Conservation (phyloP, 1,140 invertebrate species). For the Pseudomyrmex cubaensis region DNA sequence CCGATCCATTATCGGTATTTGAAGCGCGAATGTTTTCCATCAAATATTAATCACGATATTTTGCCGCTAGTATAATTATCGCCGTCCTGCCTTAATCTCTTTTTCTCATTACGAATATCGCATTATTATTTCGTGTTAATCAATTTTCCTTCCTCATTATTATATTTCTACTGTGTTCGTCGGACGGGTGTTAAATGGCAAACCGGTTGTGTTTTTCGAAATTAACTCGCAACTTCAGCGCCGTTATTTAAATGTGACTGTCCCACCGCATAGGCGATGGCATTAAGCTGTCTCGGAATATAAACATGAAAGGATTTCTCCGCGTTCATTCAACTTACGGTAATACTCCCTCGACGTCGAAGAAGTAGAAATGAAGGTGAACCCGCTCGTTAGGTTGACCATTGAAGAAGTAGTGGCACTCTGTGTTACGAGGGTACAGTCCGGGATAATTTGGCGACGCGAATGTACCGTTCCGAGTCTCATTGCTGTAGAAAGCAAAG, state of each 20-base stretch:
- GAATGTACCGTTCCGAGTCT: slow-evolving; percentile 92
- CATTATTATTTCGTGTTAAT: slow-evolving; percentile 50
- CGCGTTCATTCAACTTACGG: slow-evolving; percentile 88
- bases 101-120: slow-evolving; percentile 25
- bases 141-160: slow-evolving; percentile 52
- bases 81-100: slow-evolving; percentile 33
- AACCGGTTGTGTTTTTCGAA: not conserved
- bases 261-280: not conserved
- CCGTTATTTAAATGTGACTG: not conserved
- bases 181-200: not conserved
- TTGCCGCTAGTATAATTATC: not conserved
- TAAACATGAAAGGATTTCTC: not conserved
- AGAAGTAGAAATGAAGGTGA: slow-evolving; percentile 94
- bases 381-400: slow-evolving; percentile 93
- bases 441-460: slow-evolving; percentile 97
- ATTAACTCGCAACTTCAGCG: slow-evolving; percentile 2
- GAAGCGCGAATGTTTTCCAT: not conserved
- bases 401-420: slow-evolving; percentile 98
- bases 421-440: slow-evolving; percentile 95
- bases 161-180: not conserved
- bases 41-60: slow-evolving; percentile 31
- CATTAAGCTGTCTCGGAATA: not conserved
- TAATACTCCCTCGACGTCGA: slow-evolving; percentile 95
- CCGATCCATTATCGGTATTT: slow-evolving; percentile 11
- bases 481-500: slow-evolving; percentile 93